Base-by-base conservation (phyloP, 2,113 vertebrate species). In the Phrynocephalus versicolor region DNA sequence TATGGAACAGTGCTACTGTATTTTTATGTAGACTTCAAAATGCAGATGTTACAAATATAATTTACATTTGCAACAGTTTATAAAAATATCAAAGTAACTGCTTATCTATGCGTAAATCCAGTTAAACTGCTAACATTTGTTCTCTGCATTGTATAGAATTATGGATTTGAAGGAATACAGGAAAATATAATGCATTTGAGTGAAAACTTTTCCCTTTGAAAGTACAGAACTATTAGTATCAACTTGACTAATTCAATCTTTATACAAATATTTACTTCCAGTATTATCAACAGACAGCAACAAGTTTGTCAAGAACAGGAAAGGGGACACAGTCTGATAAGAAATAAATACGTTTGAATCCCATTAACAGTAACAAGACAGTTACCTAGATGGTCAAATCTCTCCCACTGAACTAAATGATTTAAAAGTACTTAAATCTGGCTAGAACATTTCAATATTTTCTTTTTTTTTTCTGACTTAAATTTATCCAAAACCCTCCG, bases 1-100 rank as follows among this genome's bases (percentile, higher is more conserved):
- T 89, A 71, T 30, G 83, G 87, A 76, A 51, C 10, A 69, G 41
- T 1, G 62, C 88, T 86, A 65, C 84, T 88, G 5, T 51, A 51
- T n/a, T 67, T 33, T 41, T 8, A 90, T 8, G 51, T 3, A 88
- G 92, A 83, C 91, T 87, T 93, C 92, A 87, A 88, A 89, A 81
- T 88, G 89, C 80, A 90, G 87, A 85, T 7, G 41, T 69, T 92
- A 86, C 45, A 65, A 79, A 88, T 91, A 79, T 84, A 4, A 82
- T 90, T 72, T 85, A 84, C 67, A 83, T 82, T 93, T 94, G 92
- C 92, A 91, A 95, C 88, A 88, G 51, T 79, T 92, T 91, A 96
- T 91, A 92, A 94, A 95, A 96, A 94, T 93, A 92, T 55, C 82
- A 93, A 95, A 96, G 94, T 93, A 95, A 90, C 91, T 92, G 89